A percentile compares a stretch with the other conserved stretches of the same genome.
These are phyloP conservation scores for Babyrousa celebensis DNA, from an alignment of 2,797 vertebrate species.

Conservation along the genomic window DNA sequence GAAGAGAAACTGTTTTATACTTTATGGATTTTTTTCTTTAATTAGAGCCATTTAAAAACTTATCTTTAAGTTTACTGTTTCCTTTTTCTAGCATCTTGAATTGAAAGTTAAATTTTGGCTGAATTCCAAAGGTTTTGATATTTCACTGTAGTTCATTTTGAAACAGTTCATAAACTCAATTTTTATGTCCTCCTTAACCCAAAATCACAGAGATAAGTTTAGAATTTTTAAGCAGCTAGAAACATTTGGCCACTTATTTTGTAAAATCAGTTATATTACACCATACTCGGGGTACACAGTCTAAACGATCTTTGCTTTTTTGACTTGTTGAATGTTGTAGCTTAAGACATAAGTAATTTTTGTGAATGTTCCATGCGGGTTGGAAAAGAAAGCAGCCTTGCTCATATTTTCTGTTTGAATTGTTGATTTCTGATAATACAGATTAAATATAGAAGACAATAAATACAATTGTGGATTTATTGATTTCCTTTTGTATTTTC, in stretches of 20 bases:
- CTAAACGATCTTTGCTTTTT: background rate
- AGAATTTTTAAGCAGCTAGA: background rate
- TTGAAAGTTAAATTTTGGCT: constrained; percentile 41
- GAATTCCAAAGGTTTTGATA: constrained; percentile 22
- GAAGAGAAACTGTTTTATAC: background rate
- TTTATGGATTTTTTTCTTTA: background rate
- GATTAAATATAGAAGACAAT: background rate
- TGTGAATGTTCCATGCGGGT: background rate
- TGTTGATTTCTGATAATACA: background rate
- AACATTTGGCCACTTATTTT: background rate
- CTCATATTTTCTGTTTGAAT: constrained; percentile 3
- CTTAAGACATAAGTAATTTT: background rate
- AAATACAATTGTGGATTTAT: background rate
- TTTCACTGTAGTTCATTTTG: background rate
- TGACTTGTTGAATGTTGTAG: background rate
- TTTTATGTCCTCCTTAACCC: background rate
- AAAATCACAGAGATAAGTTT: background rate
- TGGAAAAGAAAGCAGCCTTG: constrained; percentile 33
- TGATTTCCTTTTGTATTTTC: constrained; percentile 23
- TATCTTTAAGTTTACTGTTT: background rate
- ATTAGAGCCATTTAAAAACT: background rate
- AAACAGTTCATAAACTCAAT: background rate
- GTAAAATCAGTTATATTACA: constrained; percentile 42
- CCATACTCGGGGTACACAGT: background rate
- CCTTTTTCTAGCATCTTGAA: background rate